Evolutionary conservation across 2,888 invertebrate genomes (phyloP).

Genomic region (Diploptera punctata): DNA sequence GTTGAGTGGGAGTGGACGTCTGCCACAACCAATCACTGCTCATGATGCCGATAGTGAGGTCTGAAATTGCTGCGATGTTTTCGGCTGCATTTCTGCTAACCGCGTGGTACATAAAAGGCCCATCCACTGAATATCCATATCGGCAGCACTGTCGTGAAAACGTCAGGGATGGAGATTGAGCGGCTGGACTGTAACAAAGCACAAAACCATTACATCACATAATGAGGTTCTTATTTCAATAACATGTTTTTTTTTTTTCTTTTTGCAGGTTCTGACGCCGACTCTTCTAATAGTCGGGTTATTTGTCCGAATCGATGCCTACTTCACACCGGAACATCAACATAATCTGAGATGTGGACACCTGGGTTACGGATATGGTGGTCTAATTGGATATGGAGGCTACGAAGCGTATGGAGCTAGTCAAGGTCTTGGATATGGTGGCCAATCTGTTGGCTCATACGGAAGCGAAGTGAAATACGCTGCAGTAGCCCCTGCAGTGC

Average conservation of each 20-base stretch:
- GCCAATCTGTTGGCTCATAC: not conserved
- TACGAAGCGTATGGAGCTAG: not conserved
- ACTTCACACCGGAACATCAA: slow-evolving; percentile 29
- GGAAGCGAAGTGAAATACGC: not conserved
- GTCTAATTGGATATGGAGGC: not conserved
- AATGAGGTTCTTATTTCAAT: too few species aligned
- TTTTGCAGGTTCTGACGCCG: slow-evolving; percentile 25
- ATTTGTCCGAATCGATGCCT: slow-evolving; percentile 18
- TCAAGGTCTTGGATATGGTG: slow-evolving; percentile 1
- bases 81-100: too few species aligned
- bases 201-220: too few species aligned
- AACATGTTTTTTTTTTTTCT: not conserved
- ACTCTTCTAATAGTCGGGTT: not conserved
- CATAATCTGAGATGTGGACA: slow-evolving; percentile 28
- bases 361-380: slow-evolving; percentile 8
- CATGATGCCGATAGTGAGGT: too few species aligned
- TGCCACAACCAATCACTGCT: too few species aligned
- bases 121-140: too few species aligned
- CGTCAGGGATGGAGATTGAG: too few species aligned
- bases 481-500: not conserved
- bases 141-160: too few species aligned
- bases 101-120: too few species aligned
- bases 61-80: too few species aligned
- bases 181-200: too few species aligned
- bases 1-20: too few species aligned